Base-by-base conservation (phyloP, 2,113 vertebrate species). In the Speoplatyrhinus poulsoni region DNA sequence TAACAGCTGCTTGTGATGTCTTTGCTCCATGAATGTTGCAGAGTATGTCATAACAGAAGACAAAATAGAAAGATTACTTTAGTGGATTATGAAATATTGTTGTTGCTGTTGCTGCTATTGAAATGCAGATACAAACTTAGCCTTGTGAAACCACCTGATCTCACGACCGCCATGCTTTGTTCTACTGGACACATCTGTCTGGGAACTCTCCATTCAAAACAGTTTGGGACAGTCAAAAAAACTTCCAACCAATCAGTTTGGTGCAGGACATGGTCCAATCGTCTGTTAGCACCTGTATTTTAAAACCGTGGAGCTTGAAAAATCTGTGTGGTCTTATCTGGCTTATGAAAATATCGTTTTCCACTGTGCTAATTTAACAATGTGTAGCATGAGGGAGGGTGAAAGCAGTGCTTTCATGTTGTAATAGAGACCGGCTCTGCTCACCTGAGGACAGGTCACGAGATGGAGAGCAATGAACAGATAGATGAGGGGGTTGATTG, bases 1-100 rank as follows among this genome's bases (percentile, higher is more conserved):
- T 73, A 73, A 71, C 72, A 73, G 61, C 70, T 75, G 66, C 77
- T 72, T 73, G 49, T 76, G 52, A 55, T 49, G 75, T 59, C 36
- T 72, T 70, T 67, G 61, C 69, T 36, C 57, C n/a, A 36, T 68
- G 54, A 36, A 67, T 81, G 36, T 76, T 80, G 46, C 32, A 69
- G 52, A 68, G 67, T 57, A 17, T 26, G 1, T 60, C 4, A 32
- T 73, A 71, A 79, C 74, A 78, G 56, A 62, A 67, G 36, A 63
- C 56, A 67, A 73, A 57, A 13, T 48, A 49, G 26, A 58, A 12
- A 6, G n/a, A 62, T 15, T 26, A 59, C 46, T 49, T 19, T 46
- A 56, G 52, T 70, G 74, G 54, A 73, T 75, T 70, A 75, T 70
- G 66, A 9, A 50, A 76, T 64, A 26, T 26, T 26, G 62, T 59